Conservation (phyloP, 2,797 vertebrate genomes). For the Threskiornis aethiopicus region DNA sequence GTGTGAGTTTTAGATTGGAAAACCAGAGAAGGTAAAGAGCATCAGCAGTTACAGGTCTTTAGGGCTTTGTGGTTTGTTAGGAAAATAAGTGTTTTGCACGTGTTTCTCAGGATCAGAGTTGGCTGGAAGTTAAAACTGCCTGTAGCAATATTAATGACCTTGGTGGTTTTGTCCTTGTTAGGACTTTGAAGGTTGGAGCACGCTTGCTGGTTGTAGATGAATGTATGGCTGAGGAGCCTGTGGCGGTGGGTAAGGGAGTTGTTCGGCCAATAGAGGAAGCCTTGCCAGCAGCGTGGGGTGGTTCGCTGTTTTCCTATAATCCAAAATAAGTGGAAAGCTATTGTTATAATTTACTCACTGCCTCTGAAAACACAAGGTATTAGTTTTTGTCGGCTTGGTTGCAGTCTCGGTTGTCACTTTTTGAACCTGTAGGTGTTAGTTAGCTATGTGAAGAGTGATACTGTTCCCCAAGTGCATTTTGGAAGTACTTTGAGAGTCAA, state of each 20-base stretch:
- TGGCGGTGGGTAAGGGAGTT: background rate
- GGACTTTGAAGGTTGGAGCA: background rate
- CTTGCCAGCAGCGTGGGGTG: background rate
- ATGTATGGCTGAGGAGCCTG: background rate
- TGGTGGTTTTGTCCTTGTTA: background rate
- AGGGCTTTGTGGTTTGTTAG: background rate
- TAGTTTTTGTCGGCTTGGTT: constrained; percentile 24
- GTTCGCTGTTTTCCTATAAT: background rate
- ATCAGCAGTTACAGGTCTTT: background rate
- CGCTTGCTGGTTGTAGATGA: background rate
- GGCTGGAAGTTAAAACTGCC: background rate
- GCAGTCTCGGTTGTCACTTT: constrained; percentile 3
- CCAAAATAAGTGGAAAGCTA: background rate
- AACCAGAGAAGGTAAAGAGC: background rate
- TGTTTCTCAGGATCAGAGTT: background rate
- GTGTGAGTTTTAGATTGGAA: background rate
- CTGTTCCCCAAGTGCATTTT: background rate
- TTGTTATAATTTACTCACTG: constrained; percentile 31
- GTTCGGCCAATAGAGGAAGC: background rate
- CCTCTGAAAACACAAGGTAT: constrained; percentile 14
- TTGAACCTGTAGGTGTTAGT: constrained; percentile 52
- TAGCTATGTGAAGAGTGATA: background rate
- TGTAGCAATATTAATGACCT: background rate
- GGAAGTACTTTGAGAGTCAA: background rate
- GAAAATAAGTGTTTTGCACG: background rate